These are phyloP conservation scores for Argyrosomus japonicus DNA, from an alignment of 2,113 vertebrate genomes.

Conservation along the genomic window DNA sequence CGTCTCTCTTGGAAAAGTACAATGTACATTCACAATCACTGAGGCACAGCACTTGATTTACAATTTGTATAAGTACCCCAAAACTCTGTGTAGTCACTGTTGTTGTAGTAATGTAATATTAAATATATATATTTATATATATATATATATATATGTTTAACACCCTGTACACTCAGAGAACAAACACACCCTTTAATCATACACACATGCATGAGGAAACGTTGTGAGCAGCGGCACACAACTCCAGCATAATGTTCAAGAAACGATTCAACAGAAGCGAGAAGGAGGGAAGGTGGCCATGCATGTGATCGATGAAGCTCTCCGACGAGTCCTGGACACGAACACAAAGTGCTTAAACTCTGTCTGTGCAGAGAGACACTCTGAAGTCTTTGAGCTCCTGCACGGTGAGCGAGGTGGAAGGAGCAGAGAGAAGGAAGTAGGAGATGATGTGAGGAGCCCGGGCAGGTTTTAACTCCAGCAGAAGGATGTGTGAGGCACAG, in stretches of 20 bases:
- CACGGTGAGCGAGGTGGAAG: slow-evolving; percentile 17
- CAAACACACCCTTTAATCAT: slow-evolving; percentile 57
- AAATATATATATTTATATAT: slow-evolving; percentile 43
- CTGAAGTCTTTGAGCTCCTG: slow-evolving; percentile 37
- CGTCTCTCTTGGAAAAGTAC: slow-evolving; percentile 68
- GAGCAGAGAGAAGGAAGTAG: background rate
- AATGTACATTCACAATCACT: slow-evolving; percentile 82
- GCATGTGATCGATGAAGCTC: slow-evolving; percentile 59
- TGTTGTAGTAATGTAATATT: slow-evolving; percentile 64
- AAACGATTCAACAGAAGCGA: slow-evolving; percentile 48
- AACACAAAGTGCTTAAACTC: slow-evolving; percentile 67
- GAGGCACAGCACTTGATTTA: slow-evolving; percentile 82
- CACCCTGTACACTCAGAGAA: slow-evolving; percentile 69
- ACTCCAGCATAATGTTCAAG: slow-evolving; percentile 60
- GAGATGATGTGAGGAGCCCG: slow-evolving; percentile 41
- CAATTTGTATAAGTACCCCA: slow-evolving; percentile 73
- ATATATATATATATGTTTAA: slow-evolving; percentile 38
- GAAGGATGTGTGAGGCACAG: slow-evolving; percentile 56
- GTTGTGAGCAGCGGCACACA: slow-evolving; percentile 57
- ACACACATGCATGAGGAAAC: slow-evolving; percentile 76
- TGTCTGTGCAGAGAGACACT: slow-evolving; percentile 17
- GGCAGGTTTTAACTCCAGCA: slow-evolving; percentile 47
- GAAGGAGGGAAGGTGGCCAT: slow-evolving; percentile 56
- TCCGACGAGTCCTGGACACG: slow-evolving; percentile 41
- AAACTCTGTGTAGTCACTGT: slow-evolving; percentile 69